These are phyloP conservation scores for Oncopodura yosiiana DNA, from an alignment of 1,140 invertebrate species.

Conservation along the genomic window DNA sequence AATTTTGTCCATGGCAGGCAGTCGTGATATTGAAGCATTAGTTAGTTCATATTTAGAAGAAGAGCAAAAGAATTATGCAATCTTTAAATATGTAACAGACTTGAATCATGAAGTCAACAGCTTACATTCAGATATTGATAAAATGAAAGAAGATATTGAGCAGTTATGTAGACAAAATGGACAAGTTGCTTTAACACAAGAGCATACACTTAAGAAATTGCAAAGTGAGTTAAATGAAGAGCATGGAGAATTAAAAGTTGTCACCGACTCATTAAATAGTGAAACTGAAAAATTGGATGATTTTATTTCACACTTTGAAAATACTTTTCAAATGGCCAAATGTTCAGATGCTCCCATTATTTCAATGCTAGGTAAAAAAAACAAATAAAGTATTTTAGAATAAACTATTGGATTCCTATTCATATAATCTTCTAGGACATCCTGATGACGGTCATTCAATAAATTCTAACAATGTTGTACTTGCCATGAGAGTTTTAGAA, in stretches of 20 bases:
- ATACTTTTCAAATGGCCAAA: conserved; percentile 7
- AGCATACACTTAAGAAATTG: not conserved
- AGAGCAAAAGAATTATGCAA: conserved; percentile 26
- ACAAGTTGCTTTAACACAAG: conserved; percentile 1
- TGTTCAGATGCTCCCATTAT: conserved; percentile 26
- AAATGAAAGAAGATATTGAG: conserved; percentile 1
- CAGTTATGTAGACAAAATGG: not conserved
- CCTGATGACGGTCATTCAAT: not conserved
- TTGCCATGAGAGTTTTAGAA: conserved; percentile 21
- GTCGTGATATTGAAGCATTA: conserved; percentile 16
- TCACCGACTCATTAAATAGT: too few species aligned
- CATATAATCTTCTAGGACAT: not conserved
- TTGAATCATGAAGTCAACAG: conserved; percentile 25
- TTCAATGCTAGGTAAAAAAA: conserved; percentile 29
- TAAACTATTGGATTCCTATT: not conserved
- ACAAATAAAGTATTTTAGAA: not conserved
- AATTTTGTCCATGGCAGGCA: conserved; percentile 16
- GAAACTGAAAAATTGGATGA: conserved; percentile 12
- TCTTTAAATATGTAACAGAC: conserved; percentile 26
- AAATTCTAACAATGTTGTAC: conserved; percentile 11
- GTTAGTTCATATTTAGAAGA: conserved; percentile 15
- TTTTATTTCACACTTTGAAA: conserved; percentile 7
- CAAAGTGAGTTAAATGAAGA: not conserved
- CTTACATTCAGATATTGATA: conserved; percentile 9
- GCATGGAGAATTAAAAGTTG: not conserved